phyloP scores from a whole-genome alignment of 2,113 vertebrate genomes.

The Cricetomys ansorgei region DNA sequence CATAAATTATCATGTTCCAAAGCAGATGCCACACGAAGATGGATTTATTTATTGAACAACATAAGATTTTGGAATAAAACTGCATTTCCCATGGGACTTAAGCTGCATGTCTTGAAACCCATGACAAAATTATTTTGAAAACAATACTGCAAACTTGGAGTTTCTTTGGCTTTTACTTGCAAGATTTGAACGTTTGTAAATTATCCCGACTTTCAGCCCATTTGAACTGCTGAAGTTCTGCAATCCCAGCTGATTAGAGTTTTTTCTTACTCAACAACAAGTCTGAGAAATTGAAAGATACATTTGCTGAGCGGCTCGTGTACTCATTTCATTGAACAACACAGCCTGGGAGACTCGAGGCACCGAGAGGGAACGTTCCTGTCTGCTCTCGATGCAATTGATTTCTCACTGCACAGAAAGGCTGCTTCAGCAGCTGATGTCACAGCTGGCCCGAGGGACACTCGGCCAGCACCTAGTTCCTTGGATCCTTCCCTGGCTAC shows the following conservation, averaged over 20 bases:
- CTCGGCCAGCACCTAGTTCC: not conserved
- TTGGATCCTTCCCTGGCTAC: fast-evolving
- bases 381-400: conserved; percentile 22
- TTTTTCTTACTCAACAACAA: conserved; percentile 65
- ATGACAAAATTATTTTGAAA: conserved; percentile 42
- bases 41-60: not conserved
- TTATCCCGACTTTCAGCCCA: not conserved
- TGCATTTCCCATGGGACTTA: conserved; percentile 1
- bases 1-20: not conserved
- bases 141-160: not conserved
- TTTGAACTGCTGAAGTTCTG: conserved; percentile 14
- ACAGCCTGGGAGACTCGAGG: conserved; percentile 53
- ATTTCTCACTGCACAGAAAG: not conserved
- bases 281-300: conserved; percentile 70
- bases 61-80: not conserved
- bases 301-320: conserved; percentile 49
- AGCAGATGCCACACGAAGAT: not conserved
- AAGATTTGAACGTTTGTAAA: conserved; percentile 36
- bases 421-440: not conserved
- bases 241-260: conserved; percentile 65
- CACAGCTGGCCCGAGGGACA: not conserved
- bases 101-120: conserved; percentile 51
- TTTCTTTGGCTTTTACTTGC: conserved; percentile 62
- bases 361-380: conserved; percentile 71
- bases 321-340: conserved; percentile 69